phyloP scores from a whole-genome alignment of 1,140 invertebrate species.

The Psix sp. region DNA sequence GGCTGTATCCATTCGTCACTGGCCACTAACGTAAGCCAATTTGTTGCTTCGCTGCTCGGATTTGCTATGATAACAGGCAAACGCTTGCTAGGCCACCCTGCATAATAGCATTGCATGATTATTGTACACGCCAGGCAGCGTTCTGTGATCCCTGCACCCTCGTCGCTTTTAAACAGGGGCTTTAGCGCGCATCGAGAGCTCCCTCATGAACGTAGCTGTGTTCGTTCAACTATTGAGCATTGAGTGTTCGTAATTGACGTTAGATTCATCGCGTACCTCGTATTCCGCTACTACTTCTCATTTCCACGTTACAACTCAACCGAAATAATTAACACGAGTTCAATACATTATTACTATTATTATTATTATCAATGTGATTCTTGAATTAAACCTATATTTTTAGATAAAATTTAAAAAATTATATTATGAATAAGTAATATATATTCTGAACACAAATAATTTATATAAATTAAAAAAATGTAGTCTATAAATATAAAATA shows the following conservation, averaged over 20 bases:
- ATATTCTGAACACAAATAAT: no score
- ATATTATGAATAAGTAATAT: no score
- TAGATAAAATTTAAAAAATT: no score
- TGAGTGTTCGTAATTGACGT: conserved; percentile 56
- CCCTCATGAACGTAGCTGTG: conserved; percentile 38
- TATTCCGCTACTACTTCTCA: conserved; percentile 20
- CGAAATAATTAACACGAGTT: background rate
- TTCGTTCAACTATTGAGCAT: conserved; percentile 46
- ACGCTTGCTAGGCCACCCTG: conserved; percentile 55
- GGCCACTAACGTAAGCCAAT: conserved; percentile 68
- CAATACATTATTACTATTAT: no score
- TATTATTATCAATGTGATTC: no score
- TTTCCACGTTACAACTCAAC: conserved; percentile 20
- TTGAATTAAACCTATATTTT: no score
- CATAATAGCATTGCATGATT: conserved; percentile 67
- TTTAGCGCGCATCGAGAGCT: conserved; percentile 52
- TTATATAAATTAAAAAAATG: no score
- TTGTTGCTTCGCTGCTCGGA: conserved; percentile 69
- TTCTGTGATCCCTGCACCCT: conserved; percentile 58
- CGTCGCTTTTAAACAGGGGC: conserved; percentile 52
- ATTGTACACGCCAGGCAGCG: conserved; percentile 58
- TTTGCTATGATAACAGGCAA: conserved; percentile 64
- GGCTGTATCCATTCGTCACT: conserved; percentile 66
- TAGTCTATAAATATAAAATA: no score
- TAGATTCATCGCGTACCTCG: conserved; percentile 43